Percentiles rank a stretch among this genome's conserved stretches.
Conservation (phyloP, 2,113 vertebrate species). For the Psittacara wagleri region DNA sequence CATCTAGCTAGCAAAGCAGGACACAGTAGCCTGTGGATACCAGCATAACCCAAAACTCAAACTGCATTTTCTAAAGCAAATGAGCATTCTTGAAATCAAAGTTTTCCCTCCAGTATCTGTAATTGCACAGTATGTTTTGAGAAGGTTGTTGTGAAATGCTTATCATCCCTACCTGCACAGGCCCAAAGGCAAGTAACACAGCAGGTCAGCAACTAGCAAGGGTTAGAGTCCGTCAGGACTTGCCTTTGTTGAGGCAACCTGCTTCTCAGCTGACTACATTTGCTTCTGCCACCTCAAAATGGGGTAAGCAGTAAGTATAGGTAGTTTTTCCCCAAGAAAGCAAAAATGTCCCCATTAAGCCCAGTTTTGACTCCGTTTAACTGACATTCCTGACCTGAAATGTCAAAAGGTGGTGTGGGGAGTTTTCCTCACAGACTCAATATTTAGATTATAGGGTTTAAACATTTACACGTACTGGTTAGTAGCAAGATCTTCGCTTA, state of each 20-base stretch:
- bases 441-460: neutral
- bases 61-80: neutral
- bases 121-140: neutral
- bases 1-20: neutral
- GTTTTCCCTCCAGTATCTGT: neutral
- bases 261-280: neutral
- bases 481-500: neutral
- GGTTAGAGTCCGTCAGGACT: neutral
- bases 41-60: neutral
- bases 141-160: neutral
- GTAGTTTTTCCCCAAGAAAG: neutral
- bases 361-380: neutral
- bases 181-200: neutral
- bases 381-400: neutral
- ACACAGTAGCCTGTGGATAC: neutral
- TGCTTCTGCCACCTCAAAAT: neutral
- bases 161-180: neutral
- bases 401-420: neutral
- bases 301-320: neutral
- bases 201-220: neutral
- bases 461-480: neutral
- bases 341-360: neutral
- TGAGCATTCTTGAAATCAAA: neutral
- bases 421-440: neutral
- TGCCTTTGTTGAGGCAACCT: neutral